Conservation (phyloP, 2,113 vertebrate genomes). For the Solenodon paradoxus region DNA sequence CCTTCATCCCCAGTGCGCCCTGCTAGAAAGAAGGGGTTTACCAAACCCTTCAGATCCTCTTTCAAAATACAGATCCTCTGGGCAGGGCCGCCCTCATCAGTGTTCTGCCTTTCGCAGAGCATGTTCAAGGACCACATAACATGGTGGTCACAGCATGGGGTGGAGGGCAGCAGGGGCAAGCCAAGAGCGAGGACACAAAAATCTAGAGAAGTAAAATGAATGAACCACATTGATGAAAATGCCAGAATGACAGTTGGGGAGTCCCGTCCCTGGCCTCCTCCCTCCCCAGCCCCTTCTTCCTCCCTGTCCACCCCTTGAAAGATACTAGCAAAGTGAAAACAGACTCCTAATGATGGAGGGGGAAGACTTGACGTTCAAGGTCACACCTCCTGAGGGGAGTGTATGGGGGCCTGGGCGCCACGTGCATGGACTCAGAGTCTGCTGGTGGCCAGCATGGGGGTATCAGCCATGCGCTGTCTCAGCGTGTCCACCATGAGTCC, state of each 20-base stretch:
- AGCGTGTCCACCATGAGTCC: not conserved
- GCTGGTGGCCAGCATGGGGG: not conserved
- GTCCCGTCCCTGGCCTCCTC: fast-evolving
- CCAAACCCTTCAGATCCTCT: not conserved
- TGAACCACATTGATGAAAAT: not conserved
- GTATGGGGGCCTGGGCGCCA: not conserved
- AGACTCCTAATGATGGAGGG: not conserved
- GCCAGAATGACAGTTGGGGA: not conserved
- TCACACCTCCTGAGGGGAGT: not conserved
- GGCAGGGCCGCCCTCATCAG: fast-evolving
- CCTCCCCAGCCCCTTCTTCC: not conserved
- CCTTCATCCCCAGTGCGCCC: too few species aligned
- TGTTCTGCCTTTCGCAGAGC: not conserved
- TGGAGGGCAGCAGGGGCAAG: not conserved
- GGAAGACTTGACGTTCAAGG: not conserved
- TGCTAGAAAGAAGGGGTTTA: not conserved
- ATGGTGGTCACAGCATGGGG: fast-evolving
- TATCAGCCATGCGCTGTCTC: not conserved
- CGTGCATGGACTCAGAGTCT: not conserved
- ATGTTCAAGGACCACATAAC: fast-evolving
- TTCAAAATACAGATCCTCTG: too few species aligned
- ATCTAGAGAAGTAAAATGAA: not conserved
- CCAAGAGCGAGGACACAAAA: not conserved
- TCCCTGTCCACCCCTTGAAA: not conserved
- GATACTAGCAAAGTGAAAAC: not conserved